These are phyloP conservation scores for Yponomeuta plumbellus DNA, from an alignment of 2,888 invertebrate genomes.

Conservation along the genomic window DNA sequence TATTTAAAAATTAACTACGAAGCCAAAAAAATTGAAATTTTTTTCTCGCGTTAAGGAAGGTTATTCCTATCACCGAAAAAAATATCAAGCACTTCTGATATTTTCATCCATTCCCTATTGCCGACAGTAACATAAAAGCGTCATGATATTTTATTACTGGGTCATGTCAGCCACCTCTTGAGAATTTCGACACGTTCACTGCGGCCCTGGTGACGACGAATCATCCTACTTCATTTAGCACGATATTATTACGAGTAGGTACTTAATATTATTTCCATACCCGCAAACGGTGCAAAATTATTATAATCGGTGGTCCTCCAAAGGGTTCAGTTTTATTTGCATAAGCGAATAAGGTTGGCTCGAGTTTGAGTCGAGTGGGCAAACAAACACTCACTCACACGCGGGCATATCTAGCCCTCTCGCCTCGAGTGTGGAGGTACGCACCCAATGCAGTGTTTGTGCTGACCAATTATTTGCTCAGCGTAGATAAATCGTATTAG, in stretches of 20 bases:
- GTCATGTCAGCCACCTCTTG: not conserved
- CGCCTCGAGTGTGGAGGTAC: not conserved
- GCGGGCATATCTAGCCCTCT: conserved; percentile 20
- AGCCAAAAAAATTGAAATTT: too few relatives aligned
- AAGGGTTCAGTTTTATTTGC: conserved; percentile 12
- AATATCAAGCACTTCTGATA: too few relatives aligned
- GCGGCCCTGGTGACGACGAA: too few relatives aligned
- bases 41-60: too few relatives aligned
- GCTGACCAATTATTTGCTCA: conserved; percentile 14
- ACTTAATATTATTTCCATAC: not conserved
- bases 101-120: too few relatives aligned
- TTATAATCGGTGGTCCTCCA: conserved; percentile 23
- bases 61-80: too few relatives aligned
- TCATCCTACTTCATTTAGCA: too few relatives aligned
- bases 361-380: conserved; percentile 26
- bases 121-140: too few relatives aligned
- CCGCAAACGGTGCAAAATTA: not conserved
- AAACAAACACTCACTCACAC: conserved; percentile 28
- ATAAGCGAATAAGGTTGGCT: conserved; percentile 13
- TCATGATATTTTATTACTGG: too few relatives aligned
- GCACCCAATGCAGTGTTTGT: conserved; percentile 16
- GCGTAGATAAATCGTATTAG: conserved; percentile 8
- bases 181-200: not conserved
- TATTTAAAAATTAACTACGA: too few relatives aligned
- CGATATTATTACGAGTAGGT: too few relatives aligned